phyloP scores from a whole-genome alignment of 2,888 invertebrate species.

The Dasysyrphus tricinctus region DNA sequence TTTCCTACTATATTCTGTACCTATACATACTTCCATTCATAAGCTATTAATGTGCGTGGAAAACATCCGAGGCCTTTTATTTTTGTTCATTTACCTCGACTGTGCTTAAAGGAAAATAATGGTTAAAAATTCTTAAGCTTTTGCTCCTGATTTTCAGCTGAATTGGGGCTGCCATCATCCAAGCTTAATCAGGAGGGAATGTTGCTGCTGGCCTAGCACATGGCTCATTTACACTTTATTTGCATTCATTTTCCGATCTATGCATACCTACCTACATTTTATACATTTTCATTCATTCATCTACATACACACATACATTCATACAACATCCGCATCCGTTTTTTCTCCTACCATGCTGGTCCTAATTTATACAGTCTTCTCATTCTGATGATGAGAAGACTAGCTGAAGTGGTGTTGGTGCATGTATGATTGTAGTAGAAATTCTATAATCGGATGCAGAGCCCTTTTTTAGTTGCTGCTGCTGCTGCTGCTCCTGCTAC shows the following conservation, averaged over 20 bases:
- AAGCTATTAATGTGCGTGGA: conserved; percentile 49
- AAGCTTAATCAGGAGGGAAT: conserved; percentile 47
- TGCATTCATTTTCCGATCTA: conserved; percentile 53
- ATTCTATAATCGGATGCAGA: conserved; percentile 45
- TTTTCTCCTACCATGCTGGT: neutral
- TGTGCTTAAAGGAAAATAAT: conserved; percentile 3
- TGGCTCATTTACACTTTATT: conserved; percentile 71
- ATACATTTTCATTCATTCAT: conserved; percentile 20
- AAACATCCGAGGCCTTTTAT: conserved; percentile 18
- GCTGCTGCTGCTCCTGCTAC: conserved; percentile 15
- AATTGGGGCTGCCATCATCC: conserved; percentile 1
- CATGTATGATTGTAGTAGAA: conserved; percentile 30
- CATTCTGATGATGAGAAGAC: conserved; percentile 17
- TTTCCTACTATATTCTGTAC: conserved; percentile 43
- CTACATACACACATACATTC: neutral
- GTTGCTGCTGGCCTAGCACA: conserved; percentile 32
- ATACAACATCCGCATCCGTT: conserved; percentile 34
- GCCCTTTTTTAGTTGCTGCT: conserved; percentile 18
- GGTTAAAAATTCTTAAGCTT: conserved; percentile 10
- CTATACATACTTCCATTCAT: conserved; percentile 12
- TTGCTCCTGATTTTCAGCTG: conserved; percentile 25
- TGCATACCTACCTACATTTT: conserved; percentile 11
- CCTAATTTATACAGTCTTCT: conserved; percentile 34
- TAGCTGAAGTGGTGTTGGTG: conserved; percentile 1
- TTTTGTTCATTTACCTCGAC: conserved; percentile 2